A percentile compares a stretch with the other conserved stretches of the same genome.
Evolutionary conservation across 2,797 vertebrate species (phyloP).

Genomic region (Pipistrellus kuhlii): DNA sequence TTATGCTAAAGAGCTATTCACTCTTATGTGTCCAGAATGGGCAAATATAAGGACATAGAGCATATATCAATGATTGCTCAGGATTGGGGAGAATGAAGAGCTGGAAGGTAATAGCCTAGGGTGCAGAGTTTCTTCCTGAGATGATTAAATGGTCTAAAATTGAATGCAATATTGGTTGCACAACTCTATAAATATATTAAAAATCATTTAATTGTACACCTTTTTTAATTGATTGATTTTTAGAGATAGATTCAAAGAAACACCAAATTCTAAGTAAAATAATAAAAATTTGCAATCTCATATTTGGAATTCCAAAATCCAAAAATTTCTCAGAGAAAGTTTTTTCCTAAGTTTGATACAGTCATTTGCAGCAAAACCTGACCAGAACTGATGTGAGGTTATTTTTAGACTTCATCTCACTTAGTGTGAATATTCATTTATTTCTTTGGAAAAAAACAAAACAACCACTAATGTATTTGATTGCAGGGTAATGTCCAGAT

Average conservation of each 20-base stretch:
- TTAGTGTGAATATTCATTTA: neutral
- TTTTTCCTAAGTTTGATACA: neutral
- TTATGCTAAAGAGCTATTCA: neutral
- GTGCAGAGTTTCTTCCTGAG: neutral
- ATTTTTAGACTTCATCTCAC: neutral
- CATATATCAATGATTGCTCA: neutral
- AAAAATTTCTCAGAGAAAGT: neutral
- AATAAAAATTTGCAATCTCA: neutral
- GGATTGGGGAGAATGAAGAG: neutral
- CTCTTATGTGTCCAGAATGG: neutral
- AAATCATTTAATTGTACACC: neutral
- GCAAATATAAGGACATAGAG: neutral
- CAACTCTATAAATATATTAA: neutral
- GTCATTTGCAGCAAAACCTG: neutral
- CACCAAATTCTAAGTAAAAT: slow-evolving; percentile 5
- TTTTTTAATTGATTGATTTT: neutral
- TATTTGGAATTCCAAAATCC: neutral
- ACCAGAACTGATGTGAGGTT: neutral
- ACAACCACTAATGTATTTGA: neutral
- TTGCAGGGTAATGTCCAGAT: neutral
- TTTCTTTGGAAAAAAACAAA: slow-evolving; percentile 3
- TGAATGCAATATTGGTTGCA: neutral
- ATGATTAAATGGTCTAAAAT: neutral
- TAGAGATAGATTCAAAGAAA: neutral
- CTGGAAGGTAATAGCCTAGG: neutral